Evolutionary conservation across 1,140 invertebrate species (phyloP).

Genomic region (Himalopsyche phryganea): DNA sequence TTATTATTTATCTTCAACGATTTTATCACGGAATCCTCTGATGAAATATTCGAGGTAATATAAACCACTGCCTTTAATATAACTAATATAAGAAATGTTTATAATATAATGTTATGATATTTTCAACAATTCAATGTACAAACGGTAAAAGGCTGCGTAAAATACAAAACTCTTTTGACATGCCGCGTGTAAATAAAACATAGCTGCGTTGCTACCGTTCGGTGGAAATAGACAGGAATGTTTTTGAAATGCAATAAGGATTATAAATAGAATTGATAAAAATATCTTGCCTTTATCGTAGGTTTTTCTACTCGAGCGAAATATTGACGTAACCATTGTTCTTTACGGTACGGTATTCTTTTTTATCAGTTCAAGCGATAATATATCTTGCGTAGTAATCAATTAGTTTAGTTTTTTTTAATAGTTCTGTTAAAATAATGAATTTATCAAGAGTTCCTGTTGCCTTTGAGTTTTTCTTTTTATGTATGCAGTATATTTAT

Average conservation of each 20-base stretch:
- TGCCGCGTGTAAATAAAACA: too few species aligned
- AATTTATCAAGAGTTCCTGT: constrained; percentile 21
- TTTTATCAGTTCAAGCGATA: not conserved
- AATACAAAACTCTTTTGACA: not conserved
- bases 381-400: not conserved
- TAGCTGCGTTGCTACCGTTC: not conserved
- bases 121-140: constrained; percentile 19
- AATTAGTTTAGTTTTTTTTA: too few species aligned
- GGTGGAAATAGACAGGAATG: not conserved
- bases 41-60: constrained; percentile 1
- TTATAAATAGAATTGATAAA: constrained; percentile 16
- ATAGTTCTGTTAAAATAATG: constrained; percentile 1
- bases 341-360: constrained; percentile 2
- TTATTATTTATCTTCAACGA: constrained; percentile 4
- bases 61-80: constrained; percentile 22
- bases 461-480: constrained; percentile 5
- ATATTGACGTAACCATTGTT: constrained; percentile 11
- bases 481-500: not conserved
- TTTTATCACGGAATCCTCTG: not conserved
- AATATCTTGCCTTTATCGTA: constrained; percentile 22
- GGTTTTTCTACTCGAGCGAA: constrained; percentile 15
- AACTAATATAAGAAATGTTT: constrained; percentile 1
- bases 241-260: constrained; percentile 6
- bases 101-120: constrained; percentile 12
- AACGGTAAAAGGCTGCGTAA: constrained; percentile 16